Conservation (phyloP, 2,888 invertebrate species). For the Pollenia amentaria region DNA sequence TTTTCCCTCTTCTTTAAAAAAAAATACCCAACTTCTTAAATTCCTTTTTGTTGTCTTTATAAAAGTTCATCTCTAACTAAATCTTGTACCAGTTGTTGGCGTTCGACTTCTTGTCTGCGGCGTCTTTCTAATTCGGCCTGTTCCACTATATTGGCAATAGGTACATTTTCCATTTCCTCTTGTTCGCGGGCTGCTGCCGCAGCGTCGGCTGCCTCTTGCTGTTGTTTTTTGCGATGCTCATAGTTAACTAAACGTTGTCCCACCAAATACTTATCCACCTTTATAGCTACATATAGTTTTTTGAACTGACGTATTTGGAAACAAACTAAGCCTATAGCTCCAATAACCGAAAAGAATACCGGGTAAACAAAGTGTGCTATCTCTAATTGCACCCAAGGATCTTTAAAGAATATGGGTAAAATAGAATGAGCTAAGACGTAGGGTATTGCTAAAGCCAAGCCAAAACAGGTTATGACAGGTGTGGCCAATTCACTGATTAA, state of each 20-base stretch:
- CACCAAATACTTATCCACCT: constrained; percentile 99
- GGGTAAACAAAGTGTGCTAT: constrained; percentile 96
- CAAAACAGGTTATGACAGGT: constrained; percentile 95
- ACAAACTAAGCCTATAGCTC: constrained; percentile 89
- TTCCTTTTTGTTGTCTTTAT: constrained; percentile 34
- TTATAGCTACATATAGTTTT: constrained; percentile 98
- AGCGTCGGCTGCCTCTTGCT: constrained; percentile 79
- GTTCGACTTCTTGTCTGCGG: constrained; percentile 64
- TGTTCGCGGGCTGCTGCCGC: constrained; percentile 76
- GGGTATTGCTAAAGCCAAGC: constrained; percentile 95
- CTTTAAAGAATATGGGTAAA: constrained; percentile 88
- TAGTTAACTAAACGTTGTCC: constrained; percentile 98
- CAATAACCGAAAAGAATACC: constrained; percentile 90
- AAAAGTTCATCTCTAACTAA: constrained; percentile 71
- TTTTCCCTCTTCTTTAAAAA: constrained; percentile 3
- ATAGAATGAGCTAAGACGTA: constrained; percentile 94
- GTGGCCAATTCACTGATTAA: constrained; percentile 94
- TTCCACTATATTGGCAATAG: constrained; percentile 71
- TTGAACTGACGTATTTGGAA: constrained; percentile 97
- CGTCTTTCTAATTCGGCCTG: constrained; percentile 68
- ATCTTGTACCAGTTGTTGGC: constrained; percentile 68
- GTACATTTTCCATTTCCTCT: constrained; percentile 71
- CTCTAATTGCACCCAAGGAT: constrained; percentile 89
- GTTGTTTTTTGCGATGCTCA: constrained; percentile 91
- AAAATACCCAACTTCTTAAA: constrained; percentile 12